These are phyloP conservation scores for Diadumene lineata DNA, from an alignment of 92 coral and sea anemone species.

Conservation along the genomic window DNA sequence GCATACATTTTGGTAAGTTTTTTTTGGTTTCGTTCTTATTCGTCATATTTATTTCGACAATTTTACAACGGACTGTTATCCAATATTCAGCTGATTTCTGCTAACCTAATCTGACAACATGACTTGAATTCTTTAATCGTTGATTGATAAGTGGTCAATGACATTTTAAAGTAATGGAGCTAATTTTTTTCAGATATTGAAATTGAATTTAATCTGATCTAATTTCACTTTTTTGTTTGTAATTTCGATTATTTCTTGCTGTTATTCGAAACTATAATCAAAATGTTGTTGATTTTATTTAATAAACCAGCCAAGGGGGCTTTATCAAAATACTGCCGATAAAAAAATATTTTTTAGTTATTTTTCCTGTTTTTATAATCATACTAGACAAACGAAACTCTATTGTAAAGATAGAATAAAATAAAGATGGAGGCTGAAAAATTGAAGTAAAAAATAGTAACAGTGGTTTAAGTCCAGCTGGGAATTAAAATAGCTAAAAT, in stretches of 20 bases:
- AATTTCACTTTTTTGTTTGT: not conserved
- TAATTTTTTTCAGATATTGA: not conserved
- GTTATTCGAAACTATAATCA: not conserved
- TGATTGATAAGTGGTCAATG: not conserved
- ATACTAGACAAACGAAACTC: too few species aligned
- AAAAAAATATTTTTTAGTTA: too few species aligned
- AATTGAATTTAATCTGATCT: not conserved
- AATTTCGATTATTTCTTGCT: not conserved
- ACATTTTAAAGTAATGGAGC: too few species aligned
- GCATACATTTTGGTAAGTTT: conserved; percentile 92
- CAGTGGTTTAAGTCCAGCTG: too few species aligned
- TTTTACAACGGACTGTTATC: not conserved
- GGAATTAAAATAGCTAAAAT: too few species aligned
- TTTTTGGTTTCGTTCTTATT: not conserved
- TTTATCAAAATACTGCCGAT: too few species aligned
- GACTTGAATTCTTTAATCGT: not conserved
- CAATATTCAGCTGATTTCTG: not conserved
- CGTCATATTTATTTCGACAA: not conserved
- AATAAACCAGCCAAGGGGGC: too few species aligned
- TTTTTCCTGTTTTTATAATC: too few species aligned
- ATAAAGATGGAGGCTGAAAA: too few species aligned
- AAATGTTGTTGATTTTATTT: too few species aligned
- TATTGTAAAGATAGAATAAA: too few species aligned
- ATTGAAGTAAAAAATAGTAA: too few species aligned
- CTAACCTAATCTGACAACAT: not conserved